Percentiles rank a stretch among this genome's conserved stretches.
phyloP scores from a whole-genome alignment of 1,140 invertebrate species.

The Asobara japonica region DNA sequence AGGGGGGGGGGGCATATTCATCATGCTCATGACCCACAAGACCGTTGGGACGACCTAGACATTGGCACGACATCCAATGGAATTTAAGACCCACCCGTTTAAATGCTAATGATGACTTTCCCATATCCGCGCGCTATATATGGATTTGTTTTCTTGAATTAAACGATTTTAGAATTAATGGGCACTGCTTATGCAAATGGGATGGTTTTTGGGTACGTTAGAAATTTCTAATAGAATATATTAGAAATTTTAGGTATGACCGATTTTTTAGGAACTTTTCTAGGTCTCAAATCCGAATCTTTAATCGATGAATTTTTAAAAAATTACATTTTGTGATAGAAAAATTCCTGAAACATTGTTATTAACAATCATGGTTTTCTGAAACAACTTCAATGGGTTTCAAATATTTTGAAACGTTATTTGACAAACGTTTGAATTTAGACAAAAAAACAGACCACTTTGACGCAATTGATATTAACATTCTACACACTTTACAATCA shows the following conservation, averaged over 20 bases:
- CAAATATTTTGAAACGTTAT: background rate
- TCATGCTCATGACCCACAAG: slow-evolving; percentile 34
- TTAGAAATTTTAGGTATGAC: background rate
- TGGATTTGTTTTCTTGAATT: background rate
- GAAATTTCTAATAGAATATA: background rate
- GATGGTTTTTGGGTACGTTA: background rate
- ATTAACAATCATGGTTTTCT: no score
- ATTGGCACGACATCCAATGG: slow-evolving; percentile 38
- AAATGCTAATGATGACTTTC: slow-evolving; percentile 47
- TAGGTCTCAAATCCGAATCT: background rate
- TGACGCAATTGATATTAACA: background rate
- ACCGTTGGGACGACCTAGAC: slow-evolving; percentile 49
- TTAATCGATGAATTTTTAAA: background rate
- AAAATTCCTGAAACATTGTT: background rate
- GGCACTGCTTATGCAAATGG: background rate
- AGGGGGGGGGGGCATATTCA: background rate
- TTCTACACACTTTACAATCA: background rate
- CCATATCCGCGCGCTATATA: slow-evolving; percentile 50
- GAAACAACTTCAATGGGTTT: no score
- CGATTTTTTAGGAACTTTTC: background rate
- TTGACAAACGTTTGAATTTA: background rate
- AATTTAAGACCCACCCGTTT: slow-evolving; percentile 33
- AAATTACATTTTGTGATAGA: background rate
- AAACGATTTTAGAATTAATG: background rate
- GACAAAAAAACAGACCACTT: background rate